Evolutionary conservation across 1,140 invertebrate species (phyloP).

Genomic region (Eumeta japonica): DNA sequence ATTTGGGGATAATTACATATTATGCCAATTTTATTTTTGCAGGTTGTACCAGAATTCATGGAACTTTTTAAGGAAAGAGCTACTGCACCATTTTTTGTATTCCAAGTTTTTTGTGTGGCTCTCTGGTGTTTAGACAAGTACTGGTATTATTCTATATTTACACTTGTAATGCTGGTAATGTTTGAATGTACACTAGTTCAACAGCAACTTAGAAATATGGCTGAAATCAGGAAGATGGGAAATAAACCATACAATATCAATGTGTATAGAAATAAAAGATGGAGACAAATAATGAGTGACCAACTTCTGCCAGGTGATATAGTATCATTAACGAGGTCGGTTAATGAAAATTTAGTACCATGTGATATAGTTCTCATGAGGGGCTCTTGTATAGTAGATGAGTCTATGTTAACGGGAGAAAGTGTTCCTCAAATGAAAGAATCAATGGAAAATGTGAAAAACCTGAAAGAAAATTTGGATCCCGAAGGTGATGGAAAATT

Average conservation of each 20-base stretch:
- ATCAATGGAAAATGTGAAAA: slow-evolving; percentile 66
- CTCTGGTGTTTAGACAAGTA: slow-evolving; percentile 99
- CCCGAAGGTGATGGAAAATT: slow-evolving; percentile 89
- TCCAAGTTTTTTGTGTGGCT: slow-evolving; percentile 92
- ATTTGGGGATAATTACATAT: background rate
- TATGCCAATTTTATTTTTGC: slow-evolving; percentile 27
- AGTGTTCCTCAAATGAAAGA: slow-evolving; percentile 99
- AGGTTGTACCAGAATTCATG: slow-evolving; percentile 94
- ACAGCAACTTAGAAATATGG: slow-evolving; percentile 96
- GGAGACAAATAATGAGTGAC: slow-evolving; percentile 84
- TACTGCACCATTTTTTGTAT: slow-evolving; percentile 98
- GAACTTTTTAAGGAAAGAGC: slow-evolving; percentile 97
- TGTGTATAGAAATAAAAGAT: slow-evolving; percentile 91
- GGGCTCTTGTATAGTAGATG: slow-evolving; percentile 95
- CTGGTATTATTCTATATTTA: slow-evolving; percentile 98
- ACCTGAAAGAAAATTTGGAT: slow-evolving; percentile 73
- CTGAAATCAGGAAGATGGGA: slow-evolving; percentile 99
- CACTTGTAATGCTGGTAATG: slow-evolving; percentile 93
- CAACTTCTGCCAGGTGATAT: slow-evolving; percentile 95
- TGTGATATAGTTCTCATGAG: slow-evolving; percentile 94
- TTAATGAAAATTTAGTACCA: slow-evolving; percentile 90
- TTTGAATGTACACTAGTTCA: slow-evolving; percentile 99
- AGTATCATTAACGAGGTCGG: slow-evolving; percentile 87
- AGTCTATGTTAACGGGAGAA: slow-evolving; percentile 96
- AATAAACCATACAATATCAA: slow-evolving; percentile 94